A percentile compares a stretch with the other conserved stretches of the same genome.
phyloP scores from a whole-genome alignment of 2,888 invertebrate species.

The Cheilosia variabilis region DNA sequence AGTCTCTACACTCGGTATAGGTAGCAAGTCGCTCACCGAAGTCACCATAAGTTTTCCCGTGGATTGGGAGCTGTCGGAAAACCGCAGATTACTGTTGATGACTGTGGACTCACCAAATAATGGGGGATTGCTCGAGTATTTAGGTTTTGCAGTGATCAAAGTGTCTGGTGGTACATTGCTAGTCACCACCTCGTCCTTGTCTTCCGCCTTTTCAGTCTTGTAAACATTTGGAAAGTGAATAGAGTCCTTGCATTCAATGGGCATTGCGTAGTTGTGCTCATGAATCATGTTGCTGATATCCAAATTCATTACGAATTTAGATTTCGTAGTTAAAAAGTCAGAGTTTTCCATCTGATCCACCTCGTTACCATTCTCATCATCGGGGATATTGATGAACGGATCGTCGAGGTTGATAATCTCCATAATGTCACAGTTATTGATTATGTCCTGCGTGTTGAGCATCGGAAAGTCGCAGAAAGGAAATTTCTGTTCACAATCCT shows the following conservation, averaged over 20 bases:
- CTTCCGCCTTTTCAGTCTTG: constrained; percentile 81
- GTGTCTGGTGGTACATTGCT: constrained; percentile 42
- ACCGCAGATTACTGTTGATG: constrained; percentile 29
- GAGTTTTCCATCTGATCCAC: constrained; percentile 45
- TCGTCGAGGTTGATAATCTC: constrained; percentile 83
- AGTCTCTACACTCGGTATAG: constrained; percentile 37
- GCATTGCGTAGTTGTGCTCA: constrained; percentile 81
- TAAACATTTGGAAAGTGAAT: constrained; percentile 79
- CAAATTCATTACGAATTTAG: not conserved
- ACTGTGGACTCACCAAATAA: constrained; percentile 40
- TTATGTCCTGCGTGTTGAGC: constrained; percentile 81
- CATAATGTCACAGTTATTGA: constrained; percentile 83
- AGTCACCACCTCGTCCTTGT: constrained; percentile 70
- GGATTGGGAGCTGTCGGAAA: constrained; percentile 61
- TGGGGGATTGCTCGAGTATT: constrained; percentile 7
- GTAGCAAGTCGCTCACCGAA: constrained; percentile 68
- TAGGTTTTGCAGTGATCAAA: constrained; percentile 57
- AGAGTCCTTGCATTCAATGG: constrained; percentile 80
- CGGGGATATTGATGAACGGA: constrained; percentile 82
- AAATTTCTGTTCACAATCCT: constrained; percentile 81
- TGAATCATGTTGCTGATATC: constrained; percentile 77
- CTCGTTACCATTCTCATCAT: constrained; percentile 78
- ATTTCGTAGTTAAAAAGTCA: constrained; percentile 24
- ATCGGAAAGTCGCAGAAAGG: constrained; percentile 82
- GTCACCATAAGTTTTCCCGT: constrained; percentile 75